phyloP scores from a whole-genome alignment of 2,113 vertebrate genomes.

The Hemicordylus capensis region DNA sequence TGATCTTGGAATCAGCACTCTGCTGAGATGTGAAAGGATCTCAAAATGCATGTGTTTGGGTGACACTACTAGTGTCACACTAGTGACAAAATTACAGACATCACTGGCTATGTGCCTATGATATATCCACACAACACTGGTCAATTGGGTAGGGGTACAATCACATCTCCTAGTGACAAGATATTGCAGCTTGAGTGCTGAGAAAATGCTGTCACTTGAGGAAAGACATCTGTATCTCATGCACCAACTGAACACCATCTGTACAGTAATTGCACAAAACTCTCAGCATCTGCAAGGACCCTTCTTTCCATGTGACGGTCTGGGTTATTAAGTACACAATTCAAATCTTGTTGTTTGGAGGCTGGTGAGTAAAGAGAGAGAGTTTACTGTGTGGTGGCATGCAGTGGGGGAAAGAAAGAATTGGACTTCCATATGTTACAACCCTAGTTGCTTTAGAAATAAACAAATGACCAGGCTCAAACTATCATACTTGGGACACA shows the following conservation, averaged over 20 bases:
- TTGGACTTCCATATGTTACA: background rate
- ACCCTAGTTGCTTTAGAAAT: background rate
- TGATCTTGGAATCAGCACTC: no score
- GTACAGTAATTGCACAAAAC: background rate
- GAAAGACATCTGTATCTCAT: background rate
- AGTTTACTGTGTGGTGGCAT: background rate
- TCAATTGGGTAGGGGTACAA: background rate
- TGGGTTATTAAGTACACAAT: background rate
- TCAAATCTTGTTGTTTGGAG: background rate
- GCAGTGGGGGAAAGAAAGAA: background rate
- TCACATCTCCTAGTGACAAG: background rate
- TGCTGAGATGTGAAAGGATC: no score
- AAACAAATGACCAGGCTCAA: no score
- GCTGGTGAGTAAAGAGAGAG: background rate
- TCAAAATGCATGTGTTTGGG: no score
- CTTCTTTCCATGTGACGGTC: background rate
- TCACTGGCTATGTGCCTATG: background rate
- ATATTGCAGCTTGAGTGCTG: background rate
- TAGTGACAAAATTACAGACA: background rate
- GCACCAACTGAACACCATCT: background rate
- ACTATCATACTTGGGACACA: no score
- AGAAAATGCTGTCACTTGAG: background rate
- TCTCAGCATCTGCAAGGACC: background rate
- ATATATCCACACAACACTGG: background rate
- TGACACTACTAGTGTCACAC: no score